These are phyloP conservation scores for Scelioninae gen. 2 DNA, from an alignment of 2,888 invertebrate species.

Conservation along the genomic window DNA sequence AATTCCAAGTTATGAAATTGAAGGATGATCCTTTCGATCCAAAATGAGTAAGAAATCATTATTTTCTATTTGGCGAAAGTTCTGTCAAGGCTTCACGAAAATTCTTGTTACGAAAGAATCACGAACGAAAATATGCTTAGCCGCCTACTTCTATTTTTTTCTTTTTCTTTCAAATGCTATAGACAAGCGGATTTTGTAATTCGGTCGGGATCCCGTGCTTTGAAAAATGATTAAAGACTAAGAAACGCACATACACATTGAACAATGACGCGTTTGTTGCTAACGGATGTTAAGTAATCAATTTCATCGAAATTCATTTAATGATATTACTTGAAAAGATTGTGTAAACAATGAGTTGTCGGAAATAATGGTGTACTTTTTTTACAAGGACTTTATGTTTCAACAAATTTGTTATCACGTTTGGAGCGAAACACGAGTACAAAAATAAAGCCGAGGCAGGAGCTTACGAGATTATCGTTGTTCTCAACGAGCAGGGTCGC, in stretches of 20 bases:
- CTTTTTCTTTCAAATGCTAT: conserved; percentile 19
- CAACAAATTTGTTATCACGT: conserved; percentile 26
- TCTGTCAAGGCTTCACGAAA: conserved; percentile 37
- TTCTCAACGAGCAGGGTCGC: conserved; percentile 65
- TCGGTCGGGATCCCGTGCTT: conserved; percentile 23
- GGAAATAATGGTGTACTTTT: not conserved
- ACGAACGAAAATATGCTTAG: conserved; percentile 35
- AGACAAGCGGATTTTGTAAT: conserved; percentile 41
- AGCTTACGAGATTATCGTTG: conserved; percentile 64
- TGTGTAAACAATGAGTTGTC: conserved; percentile 13
- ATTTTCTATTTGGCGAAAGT: conserved; percentile 47
- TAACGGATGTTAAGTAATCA: conserved; percentile 23
- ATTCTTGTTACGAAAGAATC: conserved; percentile 38
- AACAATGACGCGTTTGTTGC: conserved; percentile 18
- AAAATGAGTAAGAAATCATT: conserved; percentile 32
- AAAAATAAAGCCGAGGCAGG: conserved; percentile 44
- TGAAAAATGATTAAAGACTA: conserved; percentile 20
- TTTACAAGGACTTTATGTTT: conserved; percentile 17
- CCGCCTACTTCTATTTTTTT: not conserved
- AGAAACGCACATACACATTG: not conserved
- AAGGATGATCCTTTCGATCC: no score
- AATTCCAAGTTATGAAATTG: conserved; percentile 12
- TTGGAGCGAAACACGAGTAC: conserved; percentile 39
- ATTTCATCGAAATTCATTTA: conserved; percentile 10
- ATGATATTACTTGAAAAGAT: conserved; percentile 4